A percentile compares a stretch with the other conserved stretches of the same genome.
phyloP scores from a whole-genome alignment of 2,888 invertebrate genomes.

The Troides helena region DNA sequence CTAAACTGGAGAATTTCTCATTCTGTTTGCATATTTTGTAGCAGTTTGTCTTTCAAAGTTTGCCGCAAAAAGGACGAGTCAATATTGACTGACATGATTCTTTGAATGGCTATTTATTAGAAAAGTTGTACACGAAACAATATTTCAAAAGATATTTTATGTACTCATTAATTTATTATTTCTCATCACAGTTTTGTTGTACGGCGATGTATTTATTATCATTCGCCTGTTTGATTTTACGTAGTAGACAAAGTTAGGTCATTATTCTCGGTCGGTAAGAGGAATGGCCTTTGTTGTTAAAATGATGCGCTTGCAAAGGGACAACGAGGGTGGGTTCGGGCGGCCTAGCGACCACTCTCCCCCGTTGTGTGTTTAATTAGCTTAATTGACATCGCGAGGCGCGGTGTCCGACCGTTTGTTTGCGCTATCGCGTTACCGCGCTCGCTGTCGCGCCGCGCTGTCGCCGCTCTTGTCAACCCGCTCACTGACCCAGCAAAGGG shows the following conservation, averaged over 20 bases:
- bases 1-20: slow-evolving; percentile 68
- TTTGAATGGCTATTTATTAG: slow-evolving; percentile 31
- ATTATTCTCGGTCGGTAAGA: slow-evolving; percentile 58
- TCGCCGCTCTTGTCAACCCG: slow-evolving; percentile 34
- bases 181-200: not conserved
- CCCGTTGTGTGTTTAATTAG: slow-evolving; percentile 77
- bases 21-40: slow-evolving; percentile 75
- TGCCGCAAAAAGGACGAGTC: slow-evolving; percentile 47
- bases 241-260: slow-evolving; percentile 41
- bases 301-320: slow-evolving; percentile 67
- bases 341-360: slow-evolving; percentile 53
- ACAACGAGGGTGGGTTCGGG: slow-evolving; percentile 50
- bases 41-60: slow-evolving; percentile 64
- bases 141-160: not conserved
- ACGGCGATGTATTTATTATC: not conserved
- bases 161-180: not conserved
- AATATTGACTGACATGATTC: slow-evolving; percentile 43
- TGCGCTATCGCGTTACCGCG: slow-evolving; percentile 71
- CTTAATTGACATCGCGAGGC: slow-evolving; percentile 79
- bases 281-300: slow-evolving; percentile 66
- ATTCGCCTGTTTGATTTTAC: slow-evolving; percentile 32
- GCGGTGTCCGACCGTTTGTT: slow-evolving; percentile 78
- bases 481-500: slow-evolving; percentile 32
- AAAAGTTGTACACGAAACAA: slow-evolving; percentile 15
- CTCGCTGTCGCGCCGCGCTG: slow-evolving; percentile 46